phyloP scores from a whole-genome alignment of 2,113 vertebrate genomes.

The Zosterops lateralis region DNA sequence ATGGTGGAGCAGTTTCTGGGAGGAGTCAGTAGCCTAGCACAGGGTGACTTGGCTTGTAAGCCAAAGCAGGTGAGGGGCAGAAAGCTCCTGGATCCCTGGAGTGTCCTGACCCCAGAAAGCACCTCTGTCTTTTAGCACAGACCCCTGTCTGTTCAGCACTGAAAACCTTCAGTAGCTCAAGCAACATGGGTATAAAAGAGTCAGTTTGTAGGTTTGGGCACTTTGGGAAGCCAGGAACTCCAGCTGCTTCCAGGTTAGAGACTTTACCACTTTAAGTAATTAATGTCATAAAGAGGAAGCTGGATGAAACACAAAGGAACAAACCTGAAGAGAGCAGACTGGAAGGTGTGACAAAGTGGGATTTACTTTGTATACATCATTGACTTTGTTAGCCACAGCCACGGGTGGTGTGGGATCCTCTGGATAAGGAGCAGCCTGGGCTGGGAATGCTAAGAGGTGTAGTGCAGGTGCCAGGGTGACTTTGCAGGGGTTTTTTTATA shows the following conservation, averaged over 20 bases:
- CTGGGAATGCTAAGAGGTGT: background rate
- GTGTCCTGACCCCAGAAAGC: background rate
- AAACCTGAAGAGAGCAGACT: background rate
- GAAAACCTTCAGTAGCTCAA: background rate
- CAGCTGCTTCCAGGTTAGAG: background rate
- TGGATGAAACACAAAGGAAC: background rate
- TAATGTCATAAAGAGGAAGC: background rate
- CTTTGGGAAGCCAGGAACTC: background rate
- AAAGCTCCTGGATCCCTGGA: background rate
- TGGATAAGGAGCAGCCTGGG: background rate
- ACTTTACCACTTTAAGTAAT: background rate
- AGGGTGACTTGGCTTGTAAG: background rate
- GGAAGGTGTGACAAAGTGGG: background rate
- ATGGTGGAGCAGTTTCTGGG: background rate
- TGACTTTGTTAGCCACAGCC: background rate
- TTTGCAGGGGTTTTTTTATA: background rate
- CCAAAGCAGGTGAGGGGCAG: background rate
- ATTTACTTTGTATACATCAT: background rate
- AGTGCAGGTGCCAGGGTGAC: background rate
- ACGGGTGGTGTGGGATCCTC: background rate
- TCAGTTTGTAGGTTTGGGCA: background rate
- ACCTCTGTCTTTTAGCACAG: background rate
- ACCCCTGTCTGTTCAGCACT: background rate
- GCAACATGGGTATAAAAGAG: accelerated
- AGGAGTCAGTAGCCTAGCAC: background rate